phyloP scores from a whole-genome alignment of 2,797 vertebrate species.

The Acipenser ruthenus region DNA sequence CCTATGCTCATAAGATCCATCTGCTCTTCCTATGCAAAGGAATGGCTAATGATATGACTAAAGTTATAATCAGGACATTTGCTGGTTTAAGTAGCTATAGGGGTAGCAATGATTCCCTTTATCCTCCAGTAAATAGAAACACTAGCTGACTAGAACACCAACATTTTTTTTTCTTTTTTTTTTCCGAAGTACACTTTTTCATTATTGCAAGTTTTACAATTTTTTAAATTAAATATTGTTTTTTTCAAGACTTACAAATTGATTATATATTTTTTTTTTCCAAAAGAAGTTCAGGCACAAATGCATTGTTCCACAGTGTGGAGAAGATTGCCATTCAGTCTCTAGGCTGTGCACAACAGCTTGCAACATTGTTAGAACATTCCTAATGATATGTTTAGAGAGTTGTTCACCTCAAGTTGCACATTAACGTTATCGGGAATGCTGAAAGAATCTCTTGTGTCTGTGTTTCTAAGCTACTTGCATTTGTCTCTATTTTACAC shows the following conservation, averaged over 20 bases:
- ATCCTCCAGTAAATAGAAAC: constrained; percentile 58
- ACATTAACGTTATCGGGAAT: constrained; percentile 69
- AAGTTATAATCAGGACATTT: constrained; percentile 57
- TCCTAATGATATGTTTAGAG: constrained; percentile 80
- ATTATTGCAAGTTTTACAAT: constrained; percentile 74
- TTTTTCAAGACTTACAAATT: constrained; percentile 60
- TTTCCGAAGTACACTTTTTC: constrained; percentile 73
- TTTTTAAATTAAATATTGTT: constrained; percentile 68
- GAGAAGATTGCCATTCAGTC: constrained; percentile 79
- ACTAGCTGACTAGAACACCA: constrained; percentile 64
- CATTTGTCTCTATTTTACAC: constrained; percentile 65
- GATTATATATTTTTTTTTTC: constrained; percentile 55
- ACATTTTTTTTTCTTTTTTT: constrained; percentile 47
- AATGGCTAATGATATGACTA: constrained; percentile 62
- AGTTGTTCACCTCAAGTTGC: constrained; percentile 61
- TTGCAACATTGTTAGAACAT: constrained; percentile 62
- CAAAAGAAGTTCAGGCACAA: constrained; percentile 84
- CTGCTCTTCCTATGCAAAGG: constrained; percentile 62
- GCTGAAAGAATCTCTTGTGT: constrained; percentile 67
- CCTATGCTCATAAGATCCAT: constrained; percentile 54
- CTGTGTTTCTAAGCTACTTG: constrained; percentile 62
- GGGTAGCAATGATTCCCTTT: constrained; percentile 52
- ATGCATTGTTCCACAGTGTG: constrained; percentile 84
- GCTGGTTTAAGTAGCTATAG: constrained; percentile 63
- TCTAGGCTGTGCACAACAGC: constrained; percentile 60